phyloP scores from a whole-genome alignment of 2,888 invertebrate genomes.

The Pyrgus malvae region DNA sequence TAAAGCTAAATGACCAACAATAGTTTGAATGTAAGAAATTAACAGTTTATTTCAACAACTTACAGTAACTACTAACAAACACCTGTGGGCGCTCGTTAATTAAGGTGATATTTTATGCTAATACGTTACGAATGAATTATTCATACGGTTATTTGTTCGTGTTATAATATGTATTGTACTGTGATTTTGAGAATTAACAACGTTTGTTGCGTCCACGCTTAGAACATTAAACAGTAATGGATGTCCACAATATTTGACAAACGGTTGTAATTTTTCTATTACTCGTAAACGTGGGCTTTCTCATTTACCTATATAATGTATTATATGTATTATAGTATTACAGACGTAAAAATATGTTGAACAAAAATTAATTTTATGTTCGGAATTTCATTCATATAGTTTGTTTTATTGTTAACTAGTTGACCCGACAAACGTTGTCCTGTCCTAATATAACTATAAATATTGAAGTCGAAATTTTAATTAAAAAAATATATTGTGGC shows the following conservation, averaged over 20 bases:
- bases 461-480: no score
- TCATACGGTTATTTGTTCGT: constrained; percentile 30
- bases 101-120: constrained; percentile 46
- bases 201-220: constrained; percentile 1
- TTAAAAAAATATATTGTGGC: no score
- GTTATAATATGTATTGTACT: constrained; percentile 1
- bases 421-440: no score
- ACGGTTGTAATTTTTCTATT: neutral
- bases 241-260: neutral
- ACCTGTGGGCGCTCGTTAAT: constrained; percentile 55
- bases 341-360: no score
- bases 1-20: no score
- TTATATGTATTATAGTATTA: no score
- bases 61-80: constrained; percentile 20
- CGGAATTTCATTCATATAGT: no score
- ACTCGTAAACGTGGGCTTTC: neutral
- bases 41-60: neutral
- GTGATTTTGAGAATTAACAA: neutral
- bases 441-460: no score
- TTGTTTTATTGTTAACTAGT: no score
- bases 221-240: neutral
- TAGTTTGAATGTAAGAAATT: no score
- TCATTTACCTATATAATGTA: neutral
- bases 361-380: no score
- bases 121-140: constrained; percentile 39